Base-by-base conservation (phyloP, 2,888 invertebrate species). In the Pristionchus entomophagus region DNA sequence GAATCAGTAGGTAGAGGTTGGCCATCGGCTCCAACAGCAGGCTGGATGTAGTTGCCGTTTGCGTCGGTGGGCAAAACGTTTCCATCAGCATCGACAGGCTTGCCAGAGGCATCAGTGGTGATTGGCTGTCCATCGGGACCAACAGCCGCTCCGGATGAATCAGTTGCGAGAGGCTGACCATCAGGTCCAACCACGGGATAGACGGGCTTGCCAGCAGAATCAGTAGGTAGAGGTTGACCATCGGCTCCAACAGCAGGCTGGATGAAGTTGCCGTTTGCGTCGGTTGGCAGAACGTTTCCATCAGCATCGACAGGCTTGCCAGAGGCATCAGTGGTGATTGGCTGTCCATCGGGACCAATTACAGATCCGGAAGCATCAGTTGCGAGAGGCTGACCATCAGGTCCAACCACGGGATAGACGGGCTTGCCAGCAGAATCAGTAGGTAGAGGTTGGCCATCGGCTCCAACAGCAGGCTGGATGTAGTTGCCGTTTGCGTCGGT, bases 291-390 rank as follows among this genome's bases (percentile, higher is more conserved):
- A 35, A 80, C 86, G 32, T 87, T 81, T 19, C 86, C 87, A 65
- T 83, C 22, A 35, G 86, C 62, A 49, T 77, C 87, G 29, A 87
- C 80, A 59, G 88, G 88, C 59, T 88, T 88, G 41, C 91, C 91
- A 38, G 81, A 82, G n/a, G 81, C 77, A 80, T 91, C 91, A 19
- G 89, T 90, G 19, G 89, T 87, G 35, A 92, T 53, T 6, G 87
- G 83, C n/a, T 84, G 84, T 53, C 88, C 88, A 49, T 89, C 88
- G 35, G 87, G 86, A 5, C 73, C 87, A 35, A 87, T 80, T 62
- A 87, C 87, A 32, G 87, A 86, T 53, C 91, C 91, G 32, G 81
- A 82, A 32, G 81, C 56, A 77, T 91, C 91, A 19, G 89, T 90
- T 22, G 89, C 86, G 29, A 92, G 49, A 5, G 87, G 83, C 19